phyloP scores from a whole-genome alignment of 2,888 invertebrate genomes.

The Oconnorella tubifera region DNA sequence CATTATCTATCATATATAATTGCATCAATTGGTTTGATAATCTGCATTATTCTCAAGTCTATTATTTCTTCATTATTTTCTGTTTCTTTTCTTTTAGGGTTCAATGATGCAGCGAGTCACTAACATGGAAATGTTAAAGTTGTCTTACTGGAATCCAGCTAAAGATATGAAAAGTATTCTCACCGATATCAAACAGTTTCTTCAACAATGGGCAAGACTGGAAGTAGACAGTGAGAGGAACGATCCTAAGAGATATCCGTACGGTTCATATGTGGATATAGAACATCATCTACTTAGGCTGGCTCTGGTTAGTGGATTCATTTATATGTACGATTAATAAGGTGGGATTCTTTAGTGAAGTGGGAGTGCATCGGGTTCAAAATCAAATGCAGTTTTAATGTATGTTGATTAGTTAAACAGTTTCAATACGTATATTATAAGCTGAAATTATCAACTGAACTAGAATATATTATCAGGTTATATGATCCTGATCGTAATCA shows the following conservation, averaged over 20 bases:
- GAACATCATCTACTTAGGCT: constrained; percentile 52
- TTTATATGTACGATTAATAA: neutral
- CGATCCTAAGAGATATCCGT: constrained; percentile 42
- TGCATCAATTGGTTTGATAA: too few species aligned
- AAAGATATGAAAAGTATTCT: constrained; percentile 52
- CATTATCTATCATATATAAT: too few species aligned
- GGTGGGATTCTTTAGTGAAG: neutral
- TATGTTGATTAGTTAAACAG: too few species aligned
- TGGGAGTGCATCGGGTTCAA: too few species aligned
- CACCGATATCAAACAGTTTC: constrained; percentile 48
- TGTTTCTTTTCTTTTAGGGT: constrained; percentile 34
- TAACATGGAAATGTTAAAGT: constrained; percentile 52
- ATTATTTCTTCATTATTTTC: neutral
- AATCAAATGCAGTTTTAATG: too few species aligned
- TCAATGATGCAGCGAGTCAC: constrained; percentile 49
- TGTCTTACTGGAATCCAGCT: constrained; percentile 54
- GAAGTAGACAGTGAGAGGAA: constrained; percentile 48
- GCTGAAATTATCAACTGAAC: too few species aligned
- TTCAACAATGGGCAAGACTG: constrained; percentile 49
- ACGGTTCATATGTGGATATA: constrained; percentile 49
- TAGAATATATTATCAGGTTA: too few species aligned
- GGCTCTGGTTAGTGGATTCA: constrained; percentile 41
- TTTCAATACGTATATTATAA: too few species aligned
- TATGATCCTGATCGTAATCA: too few species aligned
- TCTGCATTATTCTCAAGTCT: too few species aligned